Conservation (phyloP, 1,140 invertebrate genomes). For the Chironomus striatipennis region DNA sequence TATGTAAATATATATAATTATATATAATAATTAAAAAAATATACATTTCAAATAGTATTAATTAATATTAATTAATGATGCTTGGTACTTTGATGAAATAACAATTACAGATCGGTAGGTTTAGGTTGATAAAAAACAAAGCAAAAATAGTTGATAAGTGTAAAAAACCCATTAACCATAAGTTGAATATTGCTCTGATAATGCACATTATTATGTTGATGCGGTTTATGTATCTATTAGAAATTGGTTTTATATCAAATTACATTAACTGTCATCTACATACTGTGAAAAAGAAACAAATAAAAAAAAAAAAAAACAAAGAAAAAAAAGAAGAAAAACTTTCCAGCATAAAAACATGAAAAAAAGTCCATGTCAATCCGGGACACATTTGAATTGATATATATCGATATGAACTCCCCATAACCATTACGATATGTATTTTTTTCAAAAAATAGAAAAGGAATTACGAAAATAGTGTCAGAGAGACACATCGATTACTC, state of each 20-base stretch:
- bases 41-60: constrained; percentile 8
- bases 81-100: neutral
- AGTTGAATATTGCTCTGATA: neutral
- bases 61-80: neutral
- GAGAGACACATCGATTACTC: neutral
- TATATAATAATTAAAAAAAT: neutral
- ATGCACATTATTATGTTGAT: neutral
- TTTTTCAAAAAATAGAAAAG: too few relatives aligned
- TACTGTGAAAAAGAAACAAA: constrained; percentile 9
- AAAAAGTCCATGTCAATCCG: neutral
- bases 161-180: constrained; percentile 7
- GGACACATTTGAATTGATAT: neutral
- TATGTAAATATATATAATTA: neutral
- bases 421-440: neutral
- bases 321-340: neutral
- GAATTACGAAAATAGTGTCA: neutral
- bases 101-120: neutral
- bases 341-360: neutral
- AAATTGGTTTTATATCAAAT: neutral
- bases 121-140: neutral
- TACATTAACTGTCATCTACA: neutral
- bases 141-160: neutral
- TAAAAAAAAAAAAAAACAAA: neutral
- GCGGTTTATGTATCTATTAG: neutral
- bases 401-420: neutral